These are phyloP conservation scores for Diloba caeruleocephala DNA, from an alignment of 2,888 invertebrate genomes.

Conservation along the genomic window DNA sequence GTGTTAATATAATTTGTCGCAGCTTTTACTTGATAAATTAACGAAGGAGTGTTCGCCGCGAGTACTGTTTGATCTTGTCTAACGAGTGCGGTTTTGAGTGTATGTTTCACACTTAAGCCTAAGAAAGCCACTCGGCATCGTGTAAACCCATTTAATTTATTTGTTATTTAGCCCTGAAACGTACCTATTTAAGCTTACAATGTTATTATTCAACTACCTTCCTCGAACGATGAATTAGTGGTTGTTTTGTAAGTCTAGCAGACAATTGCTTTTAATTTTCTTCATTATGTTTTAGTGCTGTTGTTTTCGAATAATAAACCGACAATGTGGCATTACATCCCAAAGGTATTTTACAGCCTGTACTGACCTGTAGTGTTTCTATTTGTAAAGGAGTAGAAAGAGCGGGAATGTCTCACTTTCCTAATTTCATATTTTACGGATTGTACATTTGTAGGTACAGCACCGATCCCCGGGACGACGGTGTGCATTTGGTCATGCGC, in stretches of 20 bases:
- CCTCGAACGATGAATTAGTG: slow-evolving; percentile 31
- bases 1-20: slow-evolving; percentile 49
- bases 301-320: slow-evolving; percentile 14
- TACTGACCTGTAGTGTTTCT: no score
- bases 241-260: slow-evolving; percentile 32
- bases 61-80: slow-evolving; percentile 71
- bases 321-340: neutral
- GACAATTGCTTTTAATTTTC: slow-evolving; percentile 33
- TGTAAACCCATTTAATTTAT: slow-evolving; percentile 44
- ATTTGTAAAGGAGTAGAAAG: no score
- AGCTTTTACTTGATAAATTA: slow-evolving; percentile 54
- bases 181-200: slow-evolving; percentile 13
- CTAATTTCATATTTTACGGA: no score
- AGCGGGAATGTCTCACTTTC: no score
- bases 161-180: slow-evolving; percentile 30
- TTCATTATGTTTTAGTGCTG: slow-evolving; percentile 26
- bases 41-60: slow-evolving; percentile 44
- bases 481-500: no score
- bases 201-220: slow-evolving; percentile 35
- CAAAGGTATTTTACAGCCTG: slow-evolving; percentile 3
- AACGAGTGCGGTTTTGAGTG: slow-evolving; percentile 67
- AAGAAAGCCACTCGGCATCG: slow-evolving; percentile 60
- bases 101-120: slow-evolving; percentile 61
- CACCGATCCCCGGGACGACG: no score
- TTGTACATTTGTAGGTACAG: no score